Evolutionary conservation across 2,888 invertebrate species (phyloP).

Genomic region (Dilophus febrilis): DNA sequence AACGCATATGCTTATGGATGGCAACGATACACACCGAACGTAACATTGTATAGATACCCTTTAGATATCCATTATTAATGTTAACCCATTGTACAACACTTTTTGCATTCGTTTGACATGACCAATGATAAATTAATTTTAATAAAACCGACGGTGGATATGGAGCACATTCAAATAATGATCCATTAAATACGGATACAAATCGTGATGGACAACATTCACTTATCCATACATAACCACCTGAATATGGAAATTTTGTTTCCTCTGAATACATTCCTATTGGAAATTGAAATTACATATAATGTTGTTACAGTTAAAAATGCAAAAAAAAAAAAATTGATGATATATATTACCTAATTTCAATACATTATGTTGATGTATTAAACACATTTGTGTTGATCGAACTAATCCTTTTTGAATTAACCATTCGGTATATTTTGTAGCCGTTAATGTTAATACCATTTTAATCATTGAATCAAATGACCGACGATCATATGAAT

Average conservation of each 20-base stretch:
- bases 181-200: slow-evolving; percentile 74
- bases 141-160: slow-evolving; percentile 68
- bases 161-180: slow-evolving; percentile 70
- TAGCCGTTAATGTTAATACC: slow-evolving; percentile 62
- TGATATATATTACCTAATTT: slow-evolving; percentile 43
- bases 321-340: no score
- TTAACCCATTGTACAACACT: slow-evolving; percentile 81
- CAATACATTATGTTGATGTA: slow-evolving; percentile 49
- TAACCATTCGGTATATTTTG: slow-evolving; percentile 79
- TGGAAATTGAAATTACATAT: no score
- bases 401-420: slow-evolving; percentile 69
- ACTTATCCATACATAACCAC: slow-evolving; percentile 83
- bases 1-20: slow-evolving; percentile 55
- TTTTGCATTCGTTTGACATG: slow-evolving; percentile 75
- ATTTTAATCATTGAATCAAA: slow-evolving; percentile 67
- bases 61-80: slow-evolving; percentile 52
- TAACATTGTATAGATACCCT: slow-evolving; percentile 49
- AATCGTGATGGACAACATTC: slow-evolving; percentile 73
- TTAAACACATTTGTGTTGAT: slow-evolving; percentile 58
- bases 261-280: slow-evolving; percentile 71
- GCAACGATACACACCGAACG: slow-evolving; percentile 66
- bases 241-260: slow-evolving; percentile 69
- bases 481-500: slow-evolving; percentile 39
- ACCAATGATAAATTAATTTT: slow-evolving; percentile 80
- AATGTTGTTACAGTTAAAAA: no score